Base-by-base conservation (phyloP, 37 sponge, comb jelly and placozoan species). In the Diacarnus erythraeanus region DNA sequence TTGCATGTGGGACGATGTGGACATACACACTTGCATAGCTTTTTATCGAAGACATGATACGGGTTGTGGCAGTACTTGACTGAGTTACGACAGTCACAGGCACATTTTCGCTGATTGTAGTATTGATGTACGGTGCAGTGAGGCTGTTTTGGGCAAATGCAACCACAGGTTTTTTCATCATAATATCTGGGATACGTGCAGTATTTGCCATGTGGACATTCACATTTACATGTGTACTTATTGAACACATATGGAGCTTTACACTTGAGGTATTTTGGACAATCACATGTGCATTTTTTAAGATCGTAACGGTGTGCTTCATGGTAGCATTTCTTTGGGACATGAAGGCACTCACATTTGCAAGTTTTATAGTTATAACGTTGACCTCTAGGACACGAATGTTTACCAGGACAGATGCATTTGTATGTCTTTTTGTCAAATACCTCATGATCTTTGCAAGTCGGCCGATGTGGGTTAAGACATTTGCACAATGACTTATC, bases 401-500 rank as follows among this genome's bases (percentile, higher is more conserved):
- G 31, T 8, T 31, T 69, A 6, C 6, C 56, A 67, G 54, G 57
- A 23, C 59, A 42, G 43, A 42, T 34, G 43, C 38, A 31, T 67
- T 74, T 60, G 36, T 69, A 83, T 12, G 23, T 38, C 30, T 60
- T 34, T 1, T 73, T 3, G 42, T 84, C 31, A 42, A 74, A 57
- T 5, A 78, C n/a, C 34, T 78, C 61, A 3, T 57, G 10, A 64
- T 35, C 57, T 3, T 42, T 59, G 23, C 73, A 72, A 8, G 30
- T 36, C 8, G 79, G 57, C 20, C 56, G 38, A 35, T 70, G 47
- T 20, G 18, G 30, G 37, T 59, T 57, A 1, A 54, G 58, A 42
- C 84, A 84, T 54, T 40, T 76, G 36, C 84, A 84, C n/a, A 25
- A 15, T 12, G 18, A 22, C n/a, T n/a, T n/a, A n/a, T n/a, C n/a